Base-by-base conservation (phyloP, 2,113 vertebrate species). In the Camelus dromedarius region DNA sequence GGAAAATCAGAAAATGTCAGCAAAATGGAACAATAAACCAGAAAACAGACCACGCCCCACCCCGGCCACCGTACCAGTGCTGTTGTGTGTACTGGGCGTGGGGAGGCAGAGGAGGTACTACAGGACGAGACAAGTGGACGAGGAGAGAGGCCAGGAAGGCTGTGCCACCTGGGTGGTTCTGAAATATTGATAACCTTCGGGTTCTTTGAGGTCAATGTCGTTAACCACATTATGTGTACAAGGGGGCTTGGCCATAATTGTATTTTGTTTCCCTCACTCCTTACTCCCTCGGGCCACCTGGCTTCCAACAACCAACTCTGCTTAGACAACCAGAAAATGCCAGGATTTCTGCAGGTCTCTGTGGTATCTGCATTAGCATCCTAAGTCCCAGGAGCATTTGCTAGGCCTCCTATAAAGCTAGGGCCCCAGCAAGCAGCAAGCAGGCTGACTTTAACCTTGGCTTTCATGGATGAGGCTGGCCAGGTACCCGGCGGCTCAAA, bases 1-100 rank as follows among this genome's bases (percentile, higher is more conserved):
- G 80, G 87, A 86, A 89, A 96, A 48, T 4, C 30, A 92, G 76
- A 77, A 76, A 70, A 84, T 48, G 50, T 26, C 52, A 66, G 88
- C 48, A 91, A 79, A 79, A 32, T 64, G 14, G 30, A 83, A 75
- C 3, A 50, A 60, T 67, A 92, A 87, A 70, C 26, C n/a, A 12
- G 52, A 80, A 80, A 88, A 87, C 46, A 48, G 18, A 24, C 5
- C 1, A 5, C 38, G 6, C 13, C 0, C 0, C 19, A 12, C 10
- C 60, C 4, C 0, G 6, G 32, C 10, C 14, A 69, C 11, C 16
- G 52, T 13, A 14, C 18, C 10, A 2, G 1, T 67, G 46, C 16
- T 4, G 0, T 56, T 46, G 60, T 48, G 4, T n/a, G 5, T 24
- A 13, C 1, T 26, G 52, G 52, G 26, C 5, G 2, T 6, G 13